Evolutionary conservation across 64 coral and sea anemone genomes (phyloP), one percentile per base, ranked within the genome.

Genomic region (Montipora foliosa): DNA sequence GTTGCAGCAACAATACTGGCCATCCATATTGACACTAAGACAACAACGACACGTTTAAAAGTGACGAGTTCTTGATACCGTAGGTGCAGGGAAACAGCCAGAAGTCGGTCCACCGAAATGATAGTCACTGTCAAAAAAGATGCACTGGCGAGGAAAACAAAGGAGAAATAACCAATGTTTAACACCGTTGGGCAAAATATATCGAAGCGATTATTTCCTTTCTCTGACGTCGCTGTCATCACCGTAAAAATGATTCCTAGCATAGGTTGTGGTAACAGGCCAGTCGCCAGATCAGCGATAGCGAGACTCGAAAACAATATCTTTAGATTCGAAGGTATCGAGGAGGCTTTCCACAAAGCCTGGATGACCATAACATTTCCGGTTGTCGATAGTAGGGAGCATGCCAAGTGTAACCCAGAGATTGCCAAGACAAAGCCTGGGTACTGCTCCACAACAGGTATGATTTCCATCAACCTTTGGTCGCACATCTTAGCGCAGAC

Each of bases 11-110:
- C 47, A 49, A 25, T 5, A 5, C 80, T 76, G 17, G n/a, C 49
- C 2, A 92, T n/a, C 80, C 90, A 92, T 55, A 92, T 19, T 8
- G 22, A 77, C 16, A 6, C 55, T 9, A 92, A 48, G 3, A n/a
- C 55, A 1, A 51, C 62, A 6, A 17, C 17, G 10, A 75, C 67
- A 8, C 71, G 90, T 47, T 68, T 92, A 10, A 81, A 22, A 15
- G 90, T 92, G 3, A 92, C 90, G 1, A 92, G 29, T 4, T 85
- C 81, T 78, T 86, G 90, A 64, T 92, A 86, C 51, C 90, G 67
- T 5, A 92, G 58, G 19, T 86, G 90, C 1, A 92, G 90, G 0
- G 47, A 62, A 49, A 92, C 75, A 0, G 90, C 71, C 12, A 92
- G 90, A 47, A 92, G 62, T 77, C 90, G 51, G 72, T 92, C 90